Percentiles rank a stretch among this genome's conserved stretches.
Evolutionary conservation across 2,888 invertebrate genomes (phyloP).

Genomic region (Protodeltote pygarga): DNA sequence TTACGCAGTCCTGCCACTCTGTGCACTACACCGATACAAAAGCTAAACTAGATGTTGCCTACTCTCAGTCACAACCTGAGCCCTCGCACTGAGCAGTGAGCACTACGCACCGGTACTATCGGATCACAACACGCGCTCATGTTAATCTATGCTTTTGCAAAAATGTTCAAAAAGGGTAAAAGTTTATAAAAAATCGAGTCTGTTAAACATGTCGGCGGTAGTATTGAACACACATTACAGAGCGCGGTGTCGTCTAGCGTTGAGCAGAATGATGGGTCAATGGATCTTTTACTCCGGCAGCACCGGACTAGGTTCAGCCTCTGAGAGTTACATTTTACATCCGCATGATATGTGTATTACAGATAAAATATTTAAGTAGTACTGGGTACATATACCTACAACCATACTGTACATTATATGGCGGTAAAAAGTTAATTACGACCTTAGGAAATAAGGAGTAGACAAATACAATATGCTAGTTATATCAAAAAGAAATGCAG

Average conservation of each 20-base stretch:
- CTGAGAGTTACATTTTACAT: constrained; percentile 74
- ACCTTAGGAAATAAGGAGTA: constrained; percentile 75
- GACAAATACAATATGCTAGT: constrained; percentile 75
- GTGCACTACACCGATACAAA: constrained; percentile 63
- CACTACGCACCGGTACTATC: constrained; percentile 30
- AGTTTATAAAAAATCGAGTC: constrained; percentile 77
- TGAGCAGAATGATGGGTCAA: constrained; percentile 66
- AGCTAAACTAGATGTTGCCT: constrained; percentile 63
- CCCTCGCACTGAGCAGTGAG: constrained; percentile 33
- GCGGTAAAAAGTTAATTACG: constrained; percentile 76
- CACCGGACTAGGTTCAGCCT: constrained; percentile 75
- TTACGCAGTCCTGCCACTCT: constrained; percentile 48
- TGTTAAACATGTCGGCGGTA: constrained; percentile 63
- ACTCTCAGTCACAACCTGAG: constrained; percentile 55
- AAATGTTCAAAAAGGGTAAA: constrained; percentile 78
- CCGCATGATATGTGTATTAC: constrained; percentile 84
- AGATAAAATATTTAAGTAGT: constrained; percentile 76
- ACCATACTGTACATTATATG: constrained; percentile 81
- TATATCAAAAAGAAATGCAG: constrained; percentile 80
- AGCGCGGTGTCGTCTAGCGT: constrained; percentile 59
- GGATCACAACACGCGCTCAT: constrained; percentile 60
- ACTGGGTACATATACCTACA: constrained; percentile 80
- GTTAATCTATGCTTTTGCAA: constrained; percentile 70
- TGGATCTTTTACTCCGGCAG: constrained; percentile 62
- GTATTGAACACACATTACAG: constrained; percentile 60